Evolutionary conservation across 1,140 invertebrate species (phyloP).

Genomic region (Drepana arcuata): DNA sequence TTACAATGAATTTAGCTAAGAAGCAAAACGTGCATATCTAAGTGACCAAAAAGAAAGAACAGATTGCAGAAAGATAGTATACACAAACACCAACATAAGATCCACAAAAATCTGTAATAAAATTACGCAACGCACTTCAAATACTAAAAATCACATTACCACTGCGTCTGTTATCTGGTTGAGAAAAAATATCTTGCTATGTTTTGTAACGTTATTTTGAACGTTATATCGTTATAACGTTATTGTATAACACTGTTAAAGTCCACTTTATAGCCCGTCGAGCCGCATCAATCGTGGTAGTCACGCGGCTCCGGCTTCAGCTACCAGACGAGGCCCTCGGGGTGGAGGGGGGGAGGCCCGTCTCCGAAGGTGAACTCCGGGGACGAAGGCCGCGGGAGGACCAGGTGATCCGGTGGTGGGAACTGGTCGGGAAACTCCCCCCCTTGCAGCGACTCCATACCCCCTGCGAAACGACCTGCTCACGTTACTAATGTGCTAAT

Average conservation of each 20-base stretch:
- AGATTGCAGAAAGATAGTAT: no score
- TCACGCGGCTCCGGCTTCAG: constrained; percentile 73
- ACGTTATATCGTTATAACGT: constrained; percentile 4
- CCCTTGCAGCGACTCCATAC: constrained; percentile 60
- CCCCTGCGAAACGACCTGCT: constrained; percentile 68
- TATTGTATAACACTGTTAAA: constrained; percentile 18
- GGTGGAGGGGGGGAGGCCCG: constrained; percentile 61
- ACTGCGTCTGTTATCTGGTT: no score
- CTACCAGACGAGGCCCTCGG: constrained; percentile 71
- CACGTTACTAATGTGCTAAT: constrained; percentile 46
- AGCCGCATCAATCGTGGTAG: constrained; percentile 72
- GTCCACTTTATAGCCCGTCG: constrained; percentile 60
- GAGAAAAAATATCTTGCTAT: no score
- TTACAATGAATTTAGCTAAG: constrained; percentile 1
- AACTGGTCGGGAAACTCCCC: constrained; percentile 64
- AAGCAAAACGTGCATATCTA: constrained; percentile 1
- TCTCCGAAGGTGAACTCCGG: constrained; percentile 68
- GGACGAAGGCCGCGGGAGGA: constrained; percentile 56
- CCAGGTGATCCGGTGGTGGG: constrained; percentile 62
- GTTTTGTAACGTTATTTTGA: no score
- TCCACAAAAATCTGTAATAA: no score
- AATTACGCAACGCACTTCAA: no score
- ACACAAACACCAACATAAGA: no score
- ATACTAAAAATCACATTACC: constrained; percentile 26
- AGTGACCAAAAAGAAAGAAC: no score